Base-by-base conservation (phyloP, 2,797 vertebrate species). In the Psittacula derbiana region DNA sequence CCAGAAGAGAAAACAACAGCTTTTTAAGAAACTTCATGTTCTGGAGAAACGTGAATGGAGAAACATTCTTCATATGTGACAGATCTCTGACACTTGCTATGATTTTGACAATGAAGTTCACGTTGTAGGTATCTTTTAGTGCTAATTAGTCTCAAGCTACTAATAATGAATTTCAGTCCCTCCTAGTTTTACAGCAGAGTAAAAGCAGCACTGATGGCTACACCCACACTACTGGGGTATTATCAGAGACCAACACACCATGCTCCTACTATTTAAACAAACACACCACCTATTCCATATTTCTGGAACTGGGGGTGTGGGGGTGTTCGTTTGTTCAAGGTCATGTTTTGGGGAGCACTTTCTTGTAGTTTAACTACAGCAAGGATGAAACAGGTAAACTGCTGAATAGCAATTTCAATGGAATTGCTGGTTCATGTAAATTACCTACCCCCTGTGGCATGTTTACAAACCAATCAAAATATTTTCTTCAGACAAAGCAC, bases 401-500 rank as follows among this genome's bases (percentile, higher is more conserved):
- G 69, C 73, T 83, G 80, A 95, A 93, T 12, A 91, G 79, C 86
- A 96, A 86, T 90, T 94, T 69, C 62, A 88, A 79, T 12, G 36
- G 41, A 94, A 96, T 84, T 94, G 81, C 87, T 21, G 16, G 57
- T 82, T 96, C 93, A 87, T 90, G 95, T 86, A 90, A 95, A 97
- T 96, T 88, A 93, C 41, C 64, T 84, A 86, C 88, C 85, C 87
- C 83, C 93, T 90, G 36, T 86, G 71, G 92, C 87, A 92, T 96
- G 91, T 96, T 96, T 97, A 96, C 81, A 80, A 97, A 95, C 83
- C 94, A 92, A 88, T 88, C 95, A 93, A 92, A 96, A 95, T 91
- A 95, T 90, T 94, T 95, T 93, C 75, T 87, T 92, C 88, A 95
- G 95, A 95, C 82, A 96, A 97, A 96, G 73, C 80, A 71, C 49